Percentiles rank a stretch among this genome's conserved stretches.
Evolutionary conservation across 1,140 invertebrate species (phyloP).

Genomic region (Eurosta solidaginis): DNA sequence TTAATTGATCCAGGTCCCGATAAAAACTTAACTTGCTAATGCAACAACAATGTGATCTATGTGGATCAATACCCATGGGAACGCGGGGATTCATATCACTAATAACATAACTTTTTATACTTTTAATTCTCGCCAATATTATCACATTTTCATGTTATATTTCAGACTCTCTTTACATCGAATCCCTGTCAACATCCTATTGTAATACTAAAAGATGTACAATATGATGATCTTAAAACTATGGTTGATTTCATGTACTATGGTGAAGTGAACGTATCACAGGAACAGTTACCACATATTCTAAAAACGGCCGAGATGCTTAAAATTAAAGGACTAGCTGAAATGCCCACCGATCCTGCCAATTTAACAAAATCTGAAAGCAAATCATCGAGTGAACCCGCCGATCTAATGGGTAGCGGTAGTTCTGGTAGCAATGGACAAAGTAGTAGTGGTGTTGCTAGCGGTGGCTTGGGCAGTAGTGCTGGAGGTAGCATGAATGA

Average conservation of each 20-base stretch:
- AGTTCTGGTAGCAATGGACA: conserved; percentile 34
- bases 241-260: conserved; percentile 93
- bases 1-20: too few relatives aligned
- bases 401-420: conserved; percentile 45
- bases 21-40: too few relatives aligned
- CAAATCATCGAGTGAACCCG: conserved; percentile 59
- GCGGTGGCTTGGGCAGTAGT: conserved; percentile 43
- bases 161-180: conserved; percentile 75
- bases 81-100: too few relatives aligned
- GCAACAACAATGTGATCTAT: too few relatives aligned
- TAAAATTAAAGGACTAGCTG: conserved; percentile 84
- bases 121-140: too few relatives aligned
- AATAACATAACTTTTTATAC: too few relatives aligned
- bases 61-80: too few relatives aligned
- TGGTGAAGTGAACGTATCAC: conserved; percentile 87
- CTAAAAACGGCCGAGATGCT: conserved; percentile 86
- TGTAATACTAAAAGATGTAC: conserved; percentile 87
- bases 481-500: conserved; percentile 50
- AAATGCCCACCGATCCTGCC: conserved; percentile 74
- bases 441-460: conserved; percentile 42
- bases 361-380: conserved; percentile 71
- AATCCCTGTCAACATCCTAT: conserved; percentile 90
- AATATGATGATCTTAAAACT: conserved; percentile 81
- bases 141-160: neutral
- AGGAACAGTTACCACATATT: conserved; percentile 83